Percentiles rank a stretch among this genome's conserved stretches.
Conservation (phyloP, 1,140 invertebrate genomes). For the Leptinotarsa lineolata region DNA sequence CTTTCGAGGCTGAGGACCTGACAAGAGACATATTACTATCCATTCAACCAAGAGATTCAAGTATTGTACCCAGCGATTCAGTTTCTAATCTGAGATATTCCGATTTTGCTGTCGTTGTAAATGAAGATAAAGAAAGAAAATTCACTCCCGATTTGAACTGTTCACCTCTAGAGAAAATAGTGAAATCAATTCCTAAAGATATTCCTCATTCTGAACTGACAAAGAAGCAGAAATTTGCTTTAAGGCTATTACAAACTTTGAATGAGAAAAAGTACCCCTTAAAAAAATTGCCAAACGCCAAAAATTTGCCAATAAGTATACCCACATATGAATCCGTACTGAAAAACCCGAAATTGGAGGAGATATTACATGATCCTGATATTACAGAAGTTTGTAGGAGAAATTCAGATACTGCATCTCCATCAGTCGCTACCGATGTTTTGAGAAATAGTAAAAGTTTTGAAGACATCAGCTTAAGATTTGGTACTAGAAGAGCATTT, state of each 20-base stretch:
- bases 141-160: constrained; percentile 27
- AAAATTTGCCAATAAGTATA: constrained; percentile 39
- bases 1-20: constrained; percentile 28
- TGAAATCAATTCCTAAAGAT: constrained; percentile 35
- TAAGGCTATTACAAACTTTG: constrained; percentile 40
- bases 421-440: not conserved
- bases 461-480: constrained; percentile 37
- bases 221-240: constrained; percentile 44
- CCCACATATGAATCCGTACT: constrained; percentile 44
- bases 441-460: constrained; percentile 33
- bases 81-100: constrained; percentile 39
- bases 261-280: constrained; percentile 42
- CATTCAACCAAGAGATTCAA: constrained; percentile 27
- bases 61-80: constrained; percentile 36
- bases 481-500: constrained; percentile 13
- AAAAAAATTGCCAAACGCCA: constrained; percentile 35
- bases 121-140: constrained; percentile 11
- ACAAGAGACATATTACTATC: not conserved
- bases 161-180: constrained; percentile 42
- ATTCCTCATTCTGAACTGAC: constrained; percentile 36
- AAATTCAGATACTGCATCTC: constrained; percentile 26
- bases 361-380: constrained; percentile 38
- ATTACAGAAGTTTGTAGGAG: constrained; percentile 18
- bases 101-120: constrained; percentile 18
- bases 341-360: constrained; percentile 42